Evolutionary conservation across 2,797 vertebrate species (phyloP).

Genomic region (Hydrocynus forskahlii): DNA sequence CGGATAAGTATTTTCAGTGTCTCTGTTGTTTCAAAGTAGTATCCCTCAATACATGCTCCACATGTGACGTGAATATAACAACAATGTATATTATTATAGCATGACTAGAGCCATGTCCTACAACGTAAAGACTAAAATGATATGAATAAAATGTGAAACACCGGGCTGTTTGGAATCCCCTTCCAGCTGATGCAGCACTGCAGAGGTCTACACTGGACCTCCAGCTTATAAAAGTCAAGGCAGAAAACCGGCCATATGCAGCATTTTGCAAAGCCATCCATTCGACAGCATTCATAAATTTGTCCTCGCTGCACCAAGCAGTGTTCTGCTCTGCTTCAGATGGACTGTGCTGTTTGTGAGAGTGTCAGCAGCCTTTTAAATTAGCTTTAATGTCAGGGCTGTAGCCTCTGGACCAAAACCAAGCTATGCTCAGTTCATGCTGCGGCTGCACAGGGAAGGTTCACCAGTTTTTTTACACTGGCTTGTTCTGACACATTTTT

Average conservation of each 20-base stretch:
- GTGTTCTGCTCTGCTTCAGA: background rate
- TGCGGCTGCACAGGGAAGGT: background rate
- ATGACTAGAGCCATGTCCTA: background rate
- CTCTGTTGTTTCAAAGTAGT: no score
- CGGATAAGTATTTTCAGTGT: background rate
- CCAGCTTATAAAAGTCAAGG: background rate
- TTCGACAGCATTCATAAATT: background rate
- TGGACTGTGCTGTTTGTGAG: background rate
- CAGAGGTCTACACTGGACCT: background rate
- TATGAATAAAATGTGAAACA: background rate
- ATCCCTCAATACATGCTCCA: no score
- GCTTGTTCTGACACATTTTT: background rate
- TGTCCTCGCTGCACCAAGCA: background rate
- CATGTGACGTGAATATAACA: background rate
- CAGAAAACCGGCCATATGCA: background rate
- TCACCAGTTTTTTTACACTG: background rate
- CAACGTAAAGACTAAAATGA: background rate
- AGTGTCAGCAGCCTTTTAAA: constrained; percentile 14
- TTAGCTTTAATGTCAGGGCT: constrained; percentile 6
- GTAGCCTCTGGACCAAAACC: constrained; percentile 1
- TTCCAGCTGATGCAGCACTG: background rate
- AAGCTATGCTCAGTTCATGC: background rate
- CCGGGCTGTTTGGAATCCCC: background rate
- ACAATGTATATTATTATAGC: background rate
- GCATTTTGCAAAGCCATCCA: background rate